Conservation (phyloP, 2,113 vertebrate species). For the Siniperca chuatsi region DNA sequence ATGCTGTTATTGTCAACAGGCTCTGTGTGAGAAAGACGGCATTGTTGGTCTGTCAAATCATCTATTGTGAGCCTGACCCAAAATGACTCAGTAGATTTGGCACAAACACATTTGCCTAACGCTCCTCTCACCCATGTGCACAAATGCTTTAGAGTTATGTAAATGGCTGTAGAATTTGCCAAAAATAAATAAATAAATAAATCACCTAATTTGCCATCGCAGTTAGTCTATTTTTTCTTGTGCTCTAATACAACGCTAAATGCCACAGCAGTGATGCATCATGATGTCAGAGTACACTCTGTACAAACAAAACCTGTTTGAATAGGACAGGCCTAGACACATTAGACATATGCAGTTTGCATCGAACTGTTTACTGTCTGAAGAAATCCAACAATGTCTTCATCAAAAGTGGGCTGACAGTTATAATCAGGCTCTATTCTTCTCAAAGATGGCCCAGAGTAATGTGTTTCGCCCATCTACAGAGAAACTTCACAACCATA, state of each 20-base stretch:
- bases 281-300: constrained; percentile 13
- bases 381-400: constrained; percentile 31
- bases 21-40: constrained; percentile 52
- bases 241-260: constrained; percentile 31
- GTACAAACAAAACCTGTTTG: constrained; percentile 43
- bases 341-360: constrained; percentile 21
- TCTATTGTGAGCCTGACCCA: constrained; percentile 65
- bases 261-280: constrained; percentile 37
- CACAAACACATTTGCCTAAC: constrained; percentile 43
- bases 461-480: constrained; percentile 1
- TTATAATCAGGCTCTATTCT: constrained; percentile 25
- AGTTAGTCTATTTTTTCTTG: constrained; percentile 10
- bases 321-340: background rate
- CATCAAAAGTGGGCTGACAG: constrained; percentile 38
- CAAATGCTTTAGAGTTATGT: constrained; percentile 39
- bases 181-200: background rate
- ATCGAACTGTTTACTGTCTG: constrained; percentile 21
- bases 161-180: constrained; percentile 42
- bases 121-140: constrained; percentile 29
- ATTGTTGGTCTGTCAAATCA: constrained; percentile 66
- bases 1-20: constrained; percentile 67
- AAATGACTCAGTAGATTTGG: constrained; percentile 57
- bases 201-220: background rate
- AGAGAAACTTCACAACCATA: constrained; percentile 35
- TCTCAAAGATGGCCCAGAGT: constrained; percentile 18